Evolutionary conservation across 1,140 invertebrate genomes (phyloP).

Genomic region (Bombus vancouverensis): DNA sequence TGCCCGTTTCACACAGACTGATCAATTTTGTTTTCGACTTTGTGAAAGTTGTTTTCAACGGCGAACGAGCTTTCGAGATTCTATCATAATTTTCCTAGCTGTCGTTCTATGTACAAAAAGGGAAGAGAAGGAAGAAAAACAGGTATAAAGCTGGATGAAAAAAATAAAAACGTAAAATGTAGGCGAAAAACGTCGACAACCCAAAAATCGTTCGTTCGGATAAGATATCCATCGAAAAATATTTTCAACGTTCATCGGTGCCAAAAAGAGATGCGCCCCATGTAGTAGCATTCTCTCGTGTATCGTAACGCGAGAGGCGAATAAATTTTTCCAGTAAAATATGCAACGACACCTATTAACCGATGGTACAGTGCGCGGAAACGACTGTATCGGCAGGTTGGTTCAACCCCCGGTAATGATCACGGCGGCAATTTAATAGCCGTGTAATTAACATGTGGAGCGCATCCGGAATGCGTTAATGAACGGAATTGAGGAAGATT

Average conservation of each 20-base stretch:
- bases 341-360: conserved; percentile 36
- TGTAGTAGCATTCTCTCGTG: not conserved
- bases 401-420: conserved; percentile 56
- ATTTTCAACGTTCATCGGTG: not conserved
- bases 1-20: conserved; percentile 18
- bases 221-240: not conserved
- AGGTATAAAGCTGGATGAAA: not conserved
- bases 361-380: too few relatives aligned
- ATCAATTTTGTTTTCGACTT: conserved; percentile 39
- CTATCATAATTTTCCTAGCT: not conserved
- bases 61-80: conserved; percentile 16
- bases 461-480: conserved; percentile 61
- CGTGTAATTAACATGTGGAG: conserved; percentile 66
- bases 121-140: not conserved
- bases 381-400: conserved; percentile 46
- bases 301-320: not conserved
- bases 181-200: not conserved
- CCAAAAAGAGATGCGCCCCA: not conserved
- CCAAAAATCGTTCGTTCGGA: not conserved
- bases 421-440: conserved; percentile 63
- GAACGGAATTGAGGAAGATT: conserved; percentile 62
- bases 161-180: not conserved
- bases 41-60: conserved; percentile 8
- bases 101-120: not conserved
- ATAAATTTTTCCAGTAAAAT: conserved; percentile 40